These are phyloP conservation scores for Caenorhabditis wallacei DNA, from an alignment of 2,888 invertebrate genomes.

Conservation along the genomic window DNA sequence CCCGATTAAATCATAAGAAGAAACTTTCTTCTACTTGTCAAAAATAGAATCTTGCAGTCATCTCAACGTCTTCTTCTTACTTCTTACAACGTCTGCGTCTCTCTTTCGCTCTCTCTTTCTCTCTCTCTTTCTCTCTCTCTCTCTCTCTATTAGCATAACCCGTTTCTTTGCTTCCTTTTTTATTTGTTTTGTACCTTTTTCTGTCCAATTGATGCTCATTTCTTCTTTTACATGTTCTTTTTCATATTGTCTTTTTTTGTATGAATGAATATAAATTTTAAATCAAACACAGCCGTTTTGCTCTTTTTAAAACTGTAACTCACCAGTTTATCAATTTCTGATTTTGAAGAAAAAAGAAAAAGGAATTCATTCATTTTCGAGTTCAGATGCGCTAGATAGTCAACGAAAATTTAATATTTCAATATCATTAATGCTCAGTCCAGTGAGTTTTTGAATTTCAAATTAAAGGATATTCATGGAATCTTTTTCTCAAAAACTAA, in stretches of 20 bases:
- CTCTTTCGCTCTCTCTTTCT: too few relatives aligned
- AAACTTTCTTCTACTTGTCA: background rate
- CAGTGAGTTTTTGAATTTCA: constrained; percentile 26
- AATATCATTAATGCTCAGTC: constrained; percentile 33
- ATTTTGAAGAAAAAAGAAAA: background rate
- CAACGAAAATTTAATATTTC: constrained; percentile 6
- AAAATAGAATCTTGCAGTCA: constrained; percentile 22
- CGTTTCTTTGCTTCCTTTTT: constrained; percentile 25
- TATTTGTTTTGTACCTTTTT: constrained; percentile 28
- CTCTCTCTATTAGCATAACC: constrained; percentile 33
- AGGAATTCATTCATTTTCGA: background rate
- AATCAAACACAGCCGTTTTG: background rate
- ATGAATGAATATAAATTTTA: background rate
- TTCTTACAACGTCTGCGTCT: constrained; percentile 37
- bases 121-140: too few relatives aligned
- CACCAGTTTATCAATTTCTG: constrained; percentile 20
- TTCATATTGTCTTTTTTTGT: background rate
- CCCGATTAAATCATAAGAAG: constrained; percentile 5
- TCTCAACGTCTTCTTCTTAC: constrained; percentile 1
- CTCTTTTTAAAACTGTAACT: constrained; percentile 30
- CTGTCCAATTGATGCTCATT: too few relatives aligned
- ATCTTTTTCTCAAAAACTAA: too few relatives aligned
- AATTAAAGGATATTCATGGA: background rate
- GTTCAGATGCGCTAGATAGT: constrained; percentile 28
- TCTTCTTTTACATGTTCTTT: background rate